phyloP scores from a whole-genome alignment of 2,113 vertebrate genomes.

The Ia io region DNA sequence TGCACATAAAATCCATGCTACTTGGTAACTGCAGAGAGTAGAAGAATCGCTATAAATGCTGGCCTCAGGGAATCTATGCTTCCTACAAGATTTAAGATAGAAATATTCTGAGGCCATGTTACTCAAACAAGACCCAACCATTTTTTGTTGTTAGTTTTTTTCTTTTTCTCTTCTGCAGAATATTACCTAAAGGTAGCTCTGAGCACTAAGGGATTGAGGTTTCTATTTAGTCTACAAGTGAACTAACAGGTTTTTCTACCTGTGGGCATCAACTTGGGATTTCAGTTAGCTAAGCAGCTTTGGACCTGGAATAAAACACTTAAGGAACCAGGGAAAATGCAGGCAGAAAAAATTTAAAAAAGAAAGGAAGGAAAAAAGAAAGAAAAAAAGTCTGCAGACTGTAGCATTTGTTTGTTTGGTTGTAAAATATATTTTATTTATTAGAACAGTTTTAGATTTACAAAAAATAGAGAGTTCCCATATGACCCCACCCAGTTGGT shows the following conservation, averaged over 20 bases:
- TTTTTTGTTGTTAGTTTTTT: conserved; percentile 61
- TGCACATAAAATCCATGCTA: conserved; percentile 42
- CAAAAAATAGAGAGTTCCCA: not conserved
- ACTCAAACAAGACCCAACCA: conserved; percentile 61
- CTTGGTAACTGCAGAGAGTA: conserved; percentile 36
- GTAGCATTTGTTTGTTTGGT: not conserved
- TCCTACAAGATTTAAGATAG: conserved; percentile 60
- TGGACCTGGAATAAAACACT: conserved; percentile 54
- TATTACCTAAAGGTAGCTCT: conserved; percentile 73
- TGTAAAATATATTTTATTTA: not conserved
- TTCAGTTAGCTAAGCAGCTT: conserved; percentile 62
- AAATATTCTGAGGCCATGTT: conserved; percentile 69
- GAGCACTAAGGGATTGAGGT: conserved; percentile 62
- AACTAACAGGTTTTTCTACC: conserved; percentile 66
- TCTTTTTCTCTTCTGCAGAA: conserved; percentile 51
- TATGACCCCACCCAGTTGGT: not conserved
- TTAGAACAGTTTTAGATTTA: conserved; percentile 16
- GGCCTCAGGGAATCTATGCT: conserved; percentile 64
- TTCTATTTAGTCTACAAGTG: conserved; percentile 64
- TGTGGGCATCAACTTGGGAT: conserved; percentile 65
- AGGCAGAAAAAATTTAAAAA: not conserved
- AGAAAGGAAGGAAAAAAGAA: no score
- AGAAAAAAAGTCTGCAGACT: not conserved
- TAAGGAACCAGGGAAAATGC: conserved; percentile 13
- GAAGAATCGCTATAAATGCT: conserved; percentile 60